Evolutionary conservation across 2,113 vertebrate genomes (phyloP), one percentile per base, ranked within the genome.

Genomic region (Oncorhynchus keta): DNA sequence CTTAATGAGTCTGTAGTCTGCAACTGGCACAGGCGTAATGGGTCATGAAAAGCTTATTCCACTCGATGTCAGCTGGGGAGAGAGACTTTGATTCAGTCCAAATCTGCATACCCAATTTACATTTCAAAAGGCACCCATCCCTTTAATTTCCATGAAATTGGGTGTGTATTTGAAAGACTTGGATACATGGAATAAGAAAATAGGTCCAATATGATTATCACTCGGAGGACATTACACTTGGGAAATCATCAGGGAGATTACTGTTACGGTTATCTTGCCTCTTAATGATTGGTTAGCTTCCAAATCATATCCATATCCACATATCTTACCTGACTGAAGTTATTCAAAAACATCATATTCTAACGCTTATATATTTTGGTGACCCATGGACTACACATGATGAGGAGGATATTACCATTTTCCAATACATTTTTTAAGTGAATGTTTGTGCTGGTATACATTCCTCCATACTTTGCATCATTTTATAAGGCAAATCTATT

Each of bases 61-160:
- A 62, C 75, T 87, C 75, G 14, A 72, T 78, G 84, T 89, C 85
- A 79, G 81, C 86, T 24, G 59, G 88, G 90, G 83, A 91, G 83
- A 78, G 81, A 75, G 76, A 83, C 83, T 89, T 86, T 85, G 83
- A 89, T 87, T 89, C 84, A 88, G 83, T 85, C 83, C 73, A 78
- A 88, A 91, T 91, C 86, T 89, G 76, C 87, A 89, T 85, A 88
- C 26, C 32, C 70, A 72, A 89, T 91, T 91, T 90, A 85, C 85
- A 91, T 88, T 90, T 90, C 90, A 91, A 91, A 89, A 87, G 88
- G 72, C 48, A 72, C 78, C 81, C 76, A 83, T 87, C 87, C 77
- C 79, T 86, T 86, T 90, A 89, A 90, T 91, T 89, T 87, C 89
- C 86, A 83, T 88, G 88, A 89, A 90, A 90, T 89, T 89, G 87